Evolutionary conservation across 2,888 invertebrate genomes (phyloP), one percentile per base, ranked within the genome.

Genomic region (Sturmia bella): DNA sequence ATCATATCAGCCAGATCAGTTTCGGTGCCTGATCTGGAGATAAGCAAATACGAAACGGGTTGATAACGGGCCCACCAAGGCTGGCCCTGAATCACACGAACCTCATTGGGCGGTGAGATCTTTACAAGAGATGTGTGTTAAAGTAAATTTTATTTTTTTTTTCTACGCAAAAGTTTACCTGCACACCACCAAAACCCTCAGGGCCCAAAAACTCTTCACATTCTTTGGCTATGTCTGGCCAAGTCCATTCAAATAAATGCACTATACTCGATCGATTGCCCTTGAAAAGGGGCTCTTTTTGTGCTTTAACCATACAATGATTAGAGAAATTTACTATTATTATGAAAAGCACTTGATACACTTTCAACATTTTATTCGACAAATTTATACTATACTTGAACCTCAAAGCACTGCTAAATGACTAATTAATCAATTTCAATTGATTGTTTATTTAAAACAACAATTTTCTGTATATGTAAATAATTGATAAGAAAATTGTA

Each of bases 11-110:
- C 80, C 27, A 84, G 68, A 15, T 84, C 78, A 2, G 56, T 15
- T 54, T 78, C 75, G 83, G 93, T 93, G 21, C 97, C 97, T 39
- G 95, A 95, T 77, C 96, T 92, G 0, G 96, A 95, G 1, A 89
- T 87, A 39, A 96, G 91, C 12, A 92, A 91, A 91, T 96, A 97
- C 21, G 96, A 95, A 48, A 96, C 93, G 0, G 96, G 96, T 89
- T 96, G 96, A 89, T 96, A 96, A 17, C 96, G 91, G 89, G 96
- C 96, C 93, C 94, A 96, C 97, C 97, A 97, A 0, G 96, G 95
- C 0, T 94, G 91, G 66, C 91, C 91, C 4, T 88, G 83, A 73
- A 94, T 90, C 0, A 93, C 90, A 45, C 93, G 88, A 86, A 95
- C 95, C 88, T 96, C 96, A 86, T 93, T 94, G 0, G 94, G 92